Percentiles rank a stretch among this genome's conserved stretches.
phyloP scores from a whole-genome alignment of 2,888 invertebrate species.

The Synergus gifuensis region DNA sequence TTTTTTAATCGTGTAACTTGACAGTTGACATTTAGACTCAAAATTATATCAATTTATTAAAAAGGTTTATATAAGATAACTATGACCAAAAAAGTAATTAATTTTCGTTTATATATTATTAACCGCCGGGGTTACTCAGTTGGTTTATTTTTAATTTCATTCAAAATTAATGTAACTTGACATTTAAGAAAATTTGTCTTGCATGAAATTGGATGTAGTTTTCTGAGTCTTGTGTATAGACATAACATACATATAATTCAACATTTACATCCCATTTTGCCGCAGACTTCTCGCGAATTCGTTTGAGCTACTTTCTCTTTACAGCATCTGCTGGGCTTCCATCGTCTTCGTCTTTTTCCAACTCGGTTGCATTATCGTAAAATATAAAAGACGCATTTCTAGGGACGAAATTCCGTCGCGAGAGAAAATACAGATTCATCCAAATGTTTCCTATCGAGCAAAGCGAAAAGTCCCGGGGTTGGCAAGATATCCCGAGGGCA shows the following conservation, averaged over 20 bases:
- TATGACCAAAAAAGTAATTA: too few species aligned
- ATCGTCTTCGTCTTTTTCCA: neutral
- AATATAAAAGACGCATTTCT: slow-evolving; percentile 5
- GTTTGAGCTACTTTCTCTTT: slow-evolving; percentile 25
- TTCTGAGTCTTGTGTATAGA: neutral
- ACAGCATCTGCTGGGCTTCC: neutral
- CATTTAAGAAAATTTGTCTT: neutral
- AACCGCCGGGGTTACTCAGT: neutral
- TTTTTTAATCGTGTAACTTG: too few species aligned
- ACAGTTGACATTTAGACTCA: too few species aligned
- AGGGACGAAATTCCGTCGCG: slow-evolving; percentile 14
- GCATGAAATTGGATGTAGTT: neutral
- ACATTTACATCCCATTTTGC: slow-evolving; percentile 23
- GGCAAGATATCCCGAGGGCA: slow-evolving; percentile 29
- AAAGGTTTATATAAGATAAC: too few species aligned
- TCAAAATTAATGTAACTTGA: neutral
- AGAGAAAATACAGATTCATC: slow-evolving; percentile 34
- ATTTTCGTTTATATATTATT: too few species aligned
- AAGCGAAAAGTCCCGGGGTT: slow-evolving; percentile 8
- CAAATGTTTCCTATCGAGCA: slow-evolving; percentile 25
- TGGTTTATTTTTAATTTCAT: neutral
- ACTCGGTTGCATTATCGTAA: slow-evolving; percentile 14
- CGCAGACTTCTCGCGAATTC: slow-evolving; percentile 10
- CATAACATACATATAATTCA: neutral
- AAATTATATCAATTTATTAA: too few species aligned